These are phyloP conservation scores for Bradypodion pumilum DNA, from an alignment of 2,797 vertebrate genomes.

Conservation along the genomic window DNA sequence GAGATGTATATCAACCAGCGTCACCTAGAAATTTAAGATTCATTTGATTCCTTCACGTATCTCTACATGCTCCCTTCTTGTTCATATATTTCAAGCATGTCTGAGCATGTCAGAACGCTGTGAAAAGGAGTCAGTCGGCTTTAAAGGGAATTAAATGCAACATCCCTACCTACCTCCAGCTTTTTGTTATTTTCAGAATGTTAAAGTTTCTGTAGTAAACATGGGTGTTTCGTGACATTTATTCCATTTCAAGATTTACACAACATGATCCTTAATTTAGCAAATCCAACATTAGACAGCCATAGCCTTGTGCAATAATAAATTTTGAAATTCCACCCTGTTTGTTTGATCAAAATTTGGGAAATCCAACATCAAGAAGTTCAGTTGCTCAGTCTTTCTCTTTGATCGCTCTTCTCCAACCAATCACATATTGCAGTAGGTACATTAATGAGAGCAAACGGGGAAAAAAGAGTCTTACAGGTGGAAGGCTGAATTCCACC, in stretches of 20 bases:
- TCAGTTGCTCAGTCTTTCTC: background rate
- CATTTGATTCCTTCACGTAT: background rate
- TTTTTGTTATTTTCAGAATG: constrained; percentile 8
- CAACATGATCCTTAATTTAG: constrained; percentile 11
- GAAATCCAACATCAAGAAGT: background rate
- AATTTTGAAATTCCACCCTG: constrained; percentile 25
- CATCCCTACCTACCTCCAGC: background rate
- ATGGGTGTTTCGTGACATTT: background rate
- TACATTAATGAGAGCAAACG: constrained; percentile 22
- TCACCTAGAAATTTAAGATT: too few relatives aligned
- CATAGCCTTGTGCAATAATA: background rate
- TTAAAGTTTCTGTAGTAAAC: background rate
- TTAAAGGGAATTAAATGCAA: background rate
- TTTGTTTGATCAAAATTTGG: background rate
- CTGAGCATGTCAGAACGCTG: constrained; percentile 28
- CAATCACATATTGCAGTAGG: constrained; percentile 34
- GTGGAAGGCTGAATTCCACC: constrained; percentile 12
- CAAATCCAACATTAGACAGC: rapidly evolving
- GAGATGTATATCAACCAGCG: background rate
- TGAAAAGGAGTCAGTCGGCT: background rate
- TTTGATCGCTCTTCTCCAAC: constrained; percentile 10
- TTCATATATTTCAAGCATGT: background rate
- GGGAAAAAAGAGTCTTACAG: background rate
- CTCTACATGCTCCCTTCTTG: background rate
- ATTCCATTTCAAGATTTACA: rapidly evolving